Base-by-base conservation (phyloP, 2,888 invertebrate species). In the Acanthacorydalis orientalis region DNA sequence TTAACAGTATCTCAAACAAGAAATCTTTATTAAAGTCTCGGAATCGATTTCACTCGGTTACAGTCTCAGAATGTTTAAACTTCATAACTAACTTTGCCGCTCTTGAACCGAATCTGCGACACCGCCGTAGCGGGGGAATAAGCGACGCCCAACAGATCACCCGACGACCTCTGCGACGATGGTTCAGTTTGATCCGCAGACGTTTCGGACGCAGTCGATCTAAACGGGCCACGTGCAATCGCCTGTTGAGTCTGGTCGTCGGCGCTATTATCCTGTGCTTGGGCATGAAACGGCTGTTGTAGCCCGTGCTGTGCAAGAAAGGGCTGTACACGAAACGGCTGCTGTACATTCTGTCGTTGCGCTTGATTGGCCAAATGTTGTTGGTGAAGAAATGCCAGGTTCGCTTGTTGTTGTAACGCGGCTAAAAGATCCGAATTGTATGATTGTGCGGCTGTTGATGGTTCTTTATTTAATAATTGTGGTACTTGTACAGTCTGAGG, bases 81-180 rank as follows among this genome's bases (percentile, higher is more conserved):
- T 47, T 60, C 55, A 40, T 61, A 59, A 50, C 61, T 60, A 47
- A 61, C 60, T 16, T 60, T 62, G 48, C 67, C 68, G 46, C 69
- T 68, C 9, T 59, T 60, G 53, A 67, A 68, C 53, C 66, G 69
- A 1, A 72, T 70, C 47, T 65, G 68, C 7, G 73, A 67, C 2
- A 71, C 72, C 31, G 66, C 60, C 37, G 67, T 64, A 1, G 72
- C 65, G 14, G 69, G 59, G 12, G 71, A 70, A 52, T 60, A 63
- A 57, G 68, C 61, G 34, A 69, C 53, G 9, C 67, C 64, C 44
- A 65, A 51, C 34, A 62, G 56, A 53, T 23, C 23, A 55, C 59
- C 31, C 10, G 12, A 8, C 15, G 16, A 9, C 31, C 31, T 16
- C 10, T 12, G 16, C 9, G 10, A 23, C 8, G 12, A 12, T 11